A percentile compares a stretch with the other conserved stretches of the same genome.
phyloP scores from a whole-genome alignment of 2,113 vertebrate genomes.

The Ivindomyrus marchei region DNA sequence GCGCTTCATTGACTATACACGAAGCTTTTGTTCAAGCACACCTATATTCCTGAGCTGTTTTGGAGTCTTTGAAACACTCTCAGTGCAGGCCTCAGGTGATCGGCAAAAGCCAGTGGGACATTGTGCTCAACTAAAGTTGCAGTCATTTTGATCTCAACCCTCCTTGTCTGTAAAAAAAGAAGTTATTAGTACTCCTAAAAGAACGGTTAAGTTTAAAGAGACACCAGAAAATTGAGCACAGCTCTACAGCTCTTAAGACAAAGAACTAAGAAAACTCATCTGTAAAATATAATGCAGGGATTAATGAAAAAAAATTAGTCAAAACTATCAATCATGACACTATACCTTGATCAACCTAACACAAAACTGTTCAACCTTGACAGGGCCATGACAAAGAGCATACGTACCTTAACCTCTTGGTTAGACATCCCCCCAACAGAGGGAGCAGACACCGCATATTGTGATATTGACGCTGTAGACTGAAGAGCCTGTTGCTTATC shows the following conservation, averaged over 20 bases:
- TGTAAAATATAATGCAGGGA: too few species aligned
- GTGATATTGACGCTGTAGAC: not conserved
- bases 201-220: not conserved
- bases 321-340: not conserved
- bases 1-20: conserved; percentile 10
- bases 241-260: too few species aligned
- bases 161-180: conserved; percentile 24
- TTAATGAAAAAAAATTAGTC: not conserved
- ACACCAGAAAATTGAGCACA: not conserved
- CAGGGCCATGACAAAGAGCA: not conserved
- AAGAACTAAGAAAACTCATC: too few species aligned
- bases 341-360: not conserved
- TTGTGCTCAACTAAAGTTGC: conserved; percentile 8
- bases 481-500: not conserved
- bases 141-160: conserved; percentile 22
- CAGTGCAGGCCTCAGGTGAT: conserved; percentile 14
- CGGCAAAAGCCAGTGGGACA: conserved; percentile 5
- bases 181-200: conserved; percentile 3
- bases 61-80: conserved; percentile 14
- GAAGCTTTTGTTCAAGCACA: not conserved
- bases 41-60: conserved; percentile 1
- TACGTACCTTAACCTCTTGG: not conserved
- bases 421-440: conserved; percentile 12
- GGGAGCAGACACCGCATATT: not conserved
- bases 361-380: not conserved